A percentile compares a stretch with the other conserved stretches of the same genome.
phyloP scores from a whole-genome alignment of 2,797 vertebrate genomes.

The Buphagus erythrorhynchus region DNA sequence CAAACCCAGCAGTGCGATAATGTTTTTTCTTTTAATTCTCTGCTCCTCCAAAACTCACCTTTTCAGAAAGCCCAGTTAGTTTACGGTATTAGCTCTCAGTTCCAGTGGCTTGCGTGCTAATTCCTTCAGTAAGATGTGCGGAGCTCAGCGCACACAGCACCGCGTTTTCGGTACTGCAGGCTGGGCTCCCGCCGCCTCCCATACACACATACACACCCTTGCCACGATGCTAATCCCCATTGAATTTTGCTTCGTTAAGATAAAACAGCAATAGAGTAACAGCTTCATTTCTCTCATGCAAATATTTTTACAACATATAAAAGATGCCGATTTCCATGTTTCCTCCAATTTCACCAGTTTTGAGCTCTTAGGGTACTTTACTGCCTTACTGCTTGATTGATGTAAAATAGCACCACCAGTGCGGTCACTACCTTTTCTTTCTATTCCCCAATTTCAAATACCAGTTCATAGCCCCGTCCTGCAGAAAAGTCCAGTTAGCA shows the following conservation, averaged over 20 bases:
- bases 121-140: background rate
- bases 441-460: fast-evolving
- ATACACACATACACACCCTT: fast-evolving
- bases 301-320: background rate
- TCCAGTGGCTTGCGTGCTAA: fast-evolving
- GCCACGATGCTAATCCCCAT: background rate
- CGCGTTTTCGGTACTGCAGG: fast-evolving
- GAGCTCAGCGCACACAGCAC: fast-evolving
- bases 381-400: background rate
- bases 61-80: background rate
- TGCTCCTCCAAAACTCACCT: background rate
- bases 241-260: background rate
- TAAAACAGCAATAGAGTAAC: background rate
- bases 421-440: fast-evolving
- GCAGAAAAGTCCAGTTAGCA: background rate
- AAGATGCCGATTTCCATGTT: fast-evolving
- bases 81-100: fast-evolving
- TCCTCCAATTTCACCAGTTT: background rate
- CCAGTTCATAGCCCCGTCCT: fast-evolving
- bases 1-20: background rate
- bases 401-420: fast-evolving
- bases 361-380: background rate
- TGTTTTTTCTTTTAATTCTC: background rate
- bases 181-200: background rate
- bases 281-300: background rate